These are phyloP conservation scores for Darevskia nairensis DNA, from an alignment of 2,797 vertebrate species.

Conservation along the genomic window DNA sequence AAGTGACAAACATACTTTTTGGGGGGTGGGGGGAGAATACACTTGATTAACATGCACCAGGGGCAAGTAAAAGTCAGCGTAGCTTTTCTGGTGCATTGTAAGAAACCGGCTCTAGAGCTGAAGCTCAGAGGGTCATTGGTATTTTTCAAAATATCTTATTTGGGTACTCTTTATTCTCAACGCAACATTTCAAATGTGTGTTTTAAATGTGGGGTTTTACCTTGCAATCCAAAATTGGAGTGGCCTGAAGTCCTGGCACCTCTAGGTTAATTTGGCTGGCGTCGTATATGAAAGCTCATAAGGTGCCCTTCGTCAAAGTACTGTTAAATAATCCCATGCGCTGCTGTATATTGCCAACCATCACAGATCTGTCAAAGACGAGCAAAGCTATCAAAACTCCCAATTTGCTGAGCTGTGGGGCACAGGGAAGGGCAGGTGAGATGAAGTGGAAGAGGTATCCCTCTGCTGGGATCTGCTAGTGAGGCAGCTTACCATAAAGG, in stretches of 20 bases:
- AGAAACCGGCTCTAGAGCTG: background rate
- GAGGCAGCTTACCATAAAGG: no score
- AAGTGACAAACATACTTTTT: background rate
- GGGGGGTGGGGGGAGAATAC: background rate
- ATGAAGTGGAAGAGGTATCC: no score
- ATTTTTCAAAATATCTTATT: background rate
- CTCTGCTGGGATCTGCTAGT: no score
- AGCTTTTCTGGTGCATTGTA: background rate
- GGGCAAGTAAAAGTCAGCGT: background rate
- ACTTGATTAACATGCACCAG: background rate
- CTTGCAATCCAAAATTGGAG: background rate
- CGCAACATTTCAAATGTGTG: background rate
- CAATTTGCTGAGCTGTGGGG: no score
- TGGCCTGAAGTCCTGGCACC: background rate
- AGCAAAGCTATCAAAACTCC: no score
- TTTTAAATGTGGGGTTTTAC: background rate
- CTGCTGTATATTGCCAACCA: background rate
- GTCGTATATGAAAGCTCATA: background rate
- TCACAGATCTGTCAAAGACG: background rate
- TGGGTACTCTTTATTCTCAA: background rate
- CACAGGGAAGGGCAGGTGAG: no score
- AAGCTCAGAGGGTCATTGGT: no score
- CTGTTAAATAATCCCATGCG: background rate
- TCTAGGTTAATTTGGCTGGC: background rate
- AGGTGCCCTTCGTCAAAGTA: background rate